Conservation (phyloP, 2,113 vertebrate species). For the Barnardius zonarius region DNA sequence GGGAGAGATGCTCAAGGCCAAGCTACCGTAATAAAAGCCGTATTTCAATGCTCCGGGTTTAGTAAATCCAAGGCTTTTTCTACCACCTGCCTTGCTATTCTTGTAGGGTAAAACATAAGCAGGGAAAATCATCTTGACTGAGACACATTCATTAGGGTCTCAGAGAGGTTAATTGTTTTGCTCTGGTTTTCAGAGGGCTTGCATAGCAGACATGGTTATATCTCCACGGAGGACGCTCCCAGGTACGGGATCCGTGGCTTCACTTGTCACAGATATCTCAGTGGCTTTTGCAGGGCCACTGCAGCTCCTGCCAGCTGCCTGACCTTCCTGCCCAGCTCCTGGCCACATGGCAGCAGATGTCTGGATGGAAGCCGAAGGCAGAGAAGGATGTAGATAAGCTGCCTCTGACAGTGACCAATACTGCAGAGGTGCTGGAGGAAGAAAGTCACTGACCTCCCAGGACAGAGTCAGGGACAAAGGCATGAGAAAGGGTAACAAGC, state of each 20-base stretch:
- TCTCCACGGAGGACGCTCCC: neutral
- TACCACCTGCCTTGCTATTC: neutral
- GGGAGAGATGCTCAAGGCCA: neutral
- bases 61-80: neutral
- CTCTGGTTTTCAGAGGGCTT: neutral
- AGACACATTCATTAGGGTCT: accelerated
- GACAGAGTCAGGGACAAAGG: neutral
- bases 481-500: neutral
- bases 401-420: neutral
- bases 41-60: neutral
- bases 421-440: neutral
- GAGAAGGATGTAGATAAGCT: neutral
- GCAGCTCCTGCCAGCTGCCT: neutral
- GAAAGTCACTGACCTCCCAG: neutral
- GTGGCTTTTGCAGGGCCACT: neutral
- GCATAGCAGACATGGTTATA: neutral
- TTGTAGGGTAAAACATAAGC: neutral
- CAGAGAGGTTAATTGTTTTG: neutral
- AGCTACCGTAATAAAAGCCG: neutral
- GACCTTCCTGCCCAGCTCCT: neutral
- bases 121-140: neutral
- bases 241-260: neutral
- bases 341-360: neutral
- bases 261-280: accelerated
- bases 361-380: neutral